Base-by-base conservation (phyloP, 2,797 vertebrate genomes). In the Lacerta viridis region DNA sequence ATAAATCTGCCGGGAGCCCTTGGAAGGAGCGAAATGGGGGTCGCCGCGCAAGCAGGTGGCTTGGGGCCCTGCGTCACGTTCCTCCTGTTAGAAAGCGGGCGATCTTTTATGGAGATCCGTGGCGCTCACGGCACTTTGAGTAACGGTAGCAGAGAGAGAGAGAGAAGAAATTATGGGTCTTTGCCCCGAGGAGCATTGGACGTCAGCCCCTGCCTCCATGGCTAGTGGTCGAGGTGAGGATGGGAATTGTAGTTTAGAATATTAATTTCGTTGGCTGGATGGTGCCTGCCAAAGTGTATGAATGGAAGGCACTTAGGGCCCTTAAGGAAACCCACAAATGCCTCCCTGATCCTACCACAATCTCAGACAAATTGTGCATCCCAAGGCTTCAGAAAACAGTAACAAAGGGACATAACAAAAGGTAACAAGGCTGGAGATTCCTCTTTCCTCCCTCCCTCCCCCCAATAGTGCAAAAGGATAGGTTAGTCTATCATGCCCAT, bases 21-120 rank as follows among this genome's bases (percentile, higher is more conserved):
- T 71, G 81, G 83, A 84, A 87, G 68, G 91, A 87, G 59, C 20
- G 74, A 81, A 17, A 27, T 33, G 1, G 36, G 25, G 61, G n/a
- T 39, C 25, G 79, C 69, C 69, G 29, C 27, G 69, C 69, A 72
- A 33, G 71, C 4, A 17, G n/a, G 71, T 5, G 71, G 71, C 71
- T 10, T 17, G 71, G 15, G 71, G n/a, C 68, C 27, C 2, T 29
- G 23, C 68, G 68, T 7, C 68, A 25, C 68, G 20, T 69, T 25
- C 68, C 68, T 29, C 4, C 20, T 10, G 0, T 10, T 25, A 25
- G 50, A 69, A 25, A 29, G 71, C 18, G 71, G 71, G 11, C 13
- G 27, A 33, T 5, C 69, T 33, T 13, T 33, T 27, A 69, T 10
- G 68, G 23, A 27, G 23, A 66, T 27, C 25, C 64, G 6, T 68